Base-by-base conservation (phyloP, 2,888 invertebrate genomes). In the Noctua janthina region DNA sequence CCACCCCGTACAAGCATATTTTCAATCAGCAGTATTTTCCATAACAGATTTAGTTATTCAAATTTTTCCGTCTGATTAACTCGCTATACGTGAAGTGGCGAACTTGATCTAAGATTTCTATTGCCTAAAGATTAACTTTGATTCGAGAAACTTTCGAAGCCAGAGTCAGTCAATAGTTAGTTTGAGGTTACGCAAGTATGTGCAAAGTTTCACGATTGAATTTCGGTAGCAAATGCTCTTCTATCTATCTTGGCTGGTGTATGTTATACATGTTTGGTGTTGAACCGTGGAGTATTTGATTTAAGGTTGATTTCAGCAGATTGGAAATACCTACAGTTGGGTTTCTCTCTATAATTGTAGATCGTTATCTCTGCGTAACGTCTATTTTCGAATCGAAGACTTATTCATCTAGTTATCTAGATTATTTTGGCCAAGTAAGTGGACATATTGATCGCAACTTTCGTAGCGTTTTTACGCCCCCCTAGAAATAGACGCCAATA, bases 131-230 rank as follows among this genome's bases (percentile, higher is more conserved):
- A 90, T 90, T 90, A 82, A 89, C 78, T 87, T 88, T 68, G 78
- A 84, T 81, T 69, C 85, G 79, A 74, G 72, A n/a, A 86, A 76
- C 74, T 76, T 84, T 84, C 75, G 51, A 69, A 70, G 81, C 67
- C 51, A n/a, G 70, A 89, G 77, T 87, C 83, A 70, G 81, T 87
- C 85, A 86, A 90, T 90, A 91, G 87, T 89, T 84, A 87, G 84
- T 87, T 87, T 83, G 82, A 87, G 88, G 83, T 91, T 88, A 15
- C 15, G 56, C 71, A 86, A 90, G 82, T 83, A 89, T 90, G 83
- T 85, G 74, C 80, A 74, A 86, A 89, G 86, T 84, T 89, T 79
- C 23, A 8, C 78, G 80, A 88, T 89, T 84, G 86, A 88, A 90
- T 87, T 88, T 89, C 70, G 49, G 78, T 80, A 84, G 76, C 74